phyloP scores from a whole-genome alignment of 2,888 invertebrate species.

The Agrilus biguttatus region DNA sequence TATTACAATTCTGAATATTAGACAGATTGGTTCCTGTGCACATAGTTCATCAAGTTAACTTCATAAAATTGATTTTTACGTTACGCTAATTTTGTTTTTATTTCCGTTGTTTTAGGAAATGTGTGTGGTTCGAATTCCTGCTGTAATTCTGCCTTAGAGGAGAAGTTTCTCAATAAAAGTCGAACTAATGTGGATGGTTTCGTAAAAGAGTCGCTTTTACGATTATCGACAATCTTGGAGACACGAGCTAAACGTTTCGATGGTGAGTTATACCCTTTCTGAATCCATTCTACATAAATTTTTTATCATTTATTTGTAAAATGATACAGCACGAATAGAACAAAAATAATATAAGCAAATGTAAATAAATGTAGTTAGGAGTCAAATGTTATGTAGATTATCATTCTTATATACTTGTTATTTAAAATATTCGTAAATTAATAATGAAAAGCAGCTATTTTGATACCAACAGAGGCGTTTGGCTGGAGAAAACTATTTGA shows the following conservation, averaged over 20 bases:
- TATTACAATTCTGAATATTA: too few species aligned
- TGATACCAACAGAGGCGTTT: too few species aligned
- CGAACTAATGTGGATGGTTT: conserved; percentile 60
- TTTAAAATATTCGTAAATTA: too few species aligned
- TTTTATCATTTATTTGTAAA: too few species aligned
- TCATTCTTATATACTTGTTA: too few species aligned
- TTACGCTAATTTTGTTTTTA: conserved; percentile 3
- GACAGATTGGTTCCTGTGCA: too few species aligned
- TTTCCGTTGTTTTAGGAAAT: conserved; percentile 37
- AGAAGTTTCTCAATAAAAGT: conserved; percentile 53
- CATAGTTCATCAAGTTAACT: background rate
- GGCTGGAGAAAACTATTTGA: too few species aligned
- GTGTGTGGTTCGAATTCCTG: conserved; percentile 40
- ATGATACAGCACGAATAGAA: background rate
- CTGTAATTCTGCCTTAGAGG: conserved; percentile 53
- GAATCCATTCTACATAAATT: background rate
- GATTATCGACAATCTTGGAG: conserved; percentile 58
- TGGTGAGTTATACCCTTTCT: conserved; percentile 44
- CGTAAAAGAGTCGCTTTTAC: conserved; percentile 58
- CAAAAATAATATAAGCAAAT: background rate
- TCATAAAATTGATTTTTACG: background rate
- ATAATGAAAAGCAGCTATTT: too few species aligned
- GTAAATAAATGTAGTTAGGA: background rate
- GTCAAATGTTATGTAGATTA: too few species aligned
- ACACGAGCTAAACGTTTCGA: conserved; percentile 73